Evolutionary conservation across 2,113 vertebrate species (phyloP), one percentile per base, ranked within the genome.

Genomic region (Toxotes jaculatrix): DNA sequence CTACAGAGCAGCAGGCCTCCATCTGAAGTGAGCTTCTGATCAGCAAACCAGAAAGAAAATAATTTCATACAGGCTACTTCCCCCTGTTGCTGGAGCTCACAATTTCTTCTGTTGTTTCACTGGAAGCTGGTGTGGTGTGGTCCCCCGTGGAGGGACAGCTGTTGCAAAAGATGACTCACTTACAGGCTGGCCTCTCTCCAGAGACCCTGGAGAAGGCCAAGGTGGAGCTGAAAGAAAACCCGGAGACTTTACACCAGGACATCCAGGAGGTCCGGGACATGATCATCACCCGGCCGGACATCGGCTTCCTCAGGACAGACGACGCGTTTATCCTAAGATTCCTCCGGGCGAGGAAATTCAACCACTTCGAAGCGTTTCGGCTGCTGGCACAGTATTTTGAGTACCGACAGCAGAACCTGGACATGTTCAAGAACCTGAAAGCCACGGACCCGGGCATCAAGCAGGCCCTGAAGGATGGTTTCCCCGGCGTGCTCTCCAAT

Each of bases 351-450:
- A 94, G 98, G 93, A 99, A 99, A 93, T 99, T 99, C 94, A 98
- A 99, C 90, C 98, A 99, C 94, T 98, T 99, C 47, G 98, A 99
- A 93, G 98, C 98, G 32, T 99, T 99, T 80, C 95, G 98, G 43
- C 96, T 99, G 81, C 93, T 99, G 94, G 98, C 98, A 72, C 98
- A 99, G 76, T 99, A 99, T 85, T 99, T 99, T 75, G 98, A 99
- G 88, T 99, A 99, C 89, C 92, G 98, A 23, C 98, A 99, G 91
- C 98, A 99, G 93, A 99, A 99, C 93, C 96, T 99, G 93, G 98
- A 99, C 91, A 99, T 99, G 98, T 99, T 99, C 94, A 99, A 99
- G 94, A 99, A 98, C 96, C 97, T 99, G 93, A 99, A 99, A 93
- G 96, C 98, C 87, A 99, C 98, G 0, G 98, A 99, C 91, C 98